A percentile compares a stretch with the other conserved stretches of the same genome.
Conservation (phyloP, 2,797 vertebrate genomes). For the Bufotes viridis region DNA sequence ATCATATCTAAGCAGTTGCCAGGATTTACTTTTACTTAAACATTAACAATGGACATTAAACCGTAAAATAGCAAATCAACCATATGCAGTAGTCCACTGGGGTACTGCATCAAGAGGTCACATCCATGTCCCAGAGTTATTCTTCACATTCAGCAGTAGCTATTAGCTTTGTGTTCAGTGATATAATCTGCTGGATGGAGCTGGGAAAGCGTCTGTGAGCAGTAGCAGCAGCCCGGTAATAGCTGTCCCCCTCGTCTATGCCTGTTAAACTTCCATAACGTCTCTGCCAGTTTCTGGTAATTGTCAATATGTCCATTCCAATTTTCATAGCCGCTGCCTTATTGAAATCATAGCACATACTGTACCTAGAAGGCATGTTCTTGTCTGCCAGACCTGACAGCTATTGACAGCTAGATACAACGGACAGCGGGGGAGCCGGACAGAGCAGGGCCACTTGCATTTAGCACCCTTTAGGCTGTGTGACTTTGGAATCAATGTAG, state of each 20-base stretch:
- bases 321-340: constrained; percentile 64
- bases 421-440: constrained; percentile 79
- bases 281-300: constrained; percentile 61
- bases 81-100: too few species aligned
- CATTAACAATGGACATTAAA: too few species aligned
- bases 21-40: too few species aligned
- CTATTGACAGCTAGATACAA: constrained; percentile 85
- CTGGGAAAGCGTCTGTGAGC: background rate
- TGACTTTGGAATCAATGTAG: constrained; percentile 76
- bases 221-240: constrained; percentile 2
- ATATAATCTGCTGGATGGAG: background rate
- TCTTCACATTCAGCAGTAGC: background rate
- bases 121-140: background rate
- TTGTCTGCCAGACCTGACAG: constrained; percentile 76
- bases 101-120: too few species aligned
- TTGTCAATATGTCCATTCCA: constrained; percentile 66
- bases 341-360: constrained; percentile 59
- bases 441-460: constrained; percentile 71
- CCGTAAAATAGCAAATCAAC: too few species aligned
- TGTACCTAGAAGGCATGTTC: constrained; percentile 70
- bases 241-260: constrained; percentile 25
- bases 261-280: constrained; percentile 52
- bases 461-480: constrained; percentile 69
- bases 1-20: too few species aligned
- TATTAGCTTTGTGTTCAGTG: background rate